Evolutionary conservation across 1,140 invertebrate species (phyloP), one percentile per base, ranked within the genome.

Genomic region (Trichonephila inaurata): DNA sequence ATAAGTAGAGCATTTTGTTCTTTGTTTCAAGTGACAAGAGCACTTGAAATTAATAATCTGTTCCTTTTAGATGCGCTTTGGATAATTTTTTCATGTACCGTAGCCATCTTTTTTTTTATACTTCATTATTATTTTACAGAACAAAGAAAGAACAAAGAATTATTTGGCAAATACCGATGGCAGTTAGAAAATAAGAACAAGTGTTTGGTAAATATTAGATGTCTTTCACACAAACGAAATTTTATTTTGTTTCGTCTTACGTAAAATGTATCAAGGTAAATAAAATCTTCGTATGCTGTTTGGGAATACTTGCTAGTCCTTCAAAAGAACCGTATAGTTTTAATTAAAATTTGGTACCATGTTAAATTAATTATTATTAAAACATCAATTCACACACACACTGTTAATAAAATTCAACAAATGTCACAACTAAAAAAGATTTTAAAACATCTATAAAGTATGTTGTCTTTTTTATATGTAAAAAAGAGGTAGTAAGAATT

Each of bases 151-250:
- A 14, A 69, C 12, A 28, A 69, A 24, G 24, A 69, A 69, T 51
- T 69, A 69, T 12, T 69, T 28, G 21, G 10, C 24, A 24, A 69
- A 69, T 69, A 69, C 12, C 21, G 10, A 12, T 24, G n/a, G 66
- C 14, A 69, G 10, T n/a, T 24, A 21, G 24, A 69, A 69, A 69
- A 69, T 69, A 24, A 24, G 21, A 21, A 69, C 24, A 69, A 69
- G 66, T 69, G 66, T n/a, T 69, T 69, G 66, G 24, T 69, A 69
- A 69, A 69, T 69, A 69, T 69, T 69, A 69, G n/a, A 24, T 69
- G 66, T 24, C 24, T 3, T 69, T 69, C 66, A 69, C 10, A 69
- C 66, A 24, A 24, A 69, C 24, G 51, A 51, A 69, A 24, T 69
- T 69, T 21, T 21, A 14, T 8, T 24, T 69, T 69, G 14, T 69